These are phyloP conservation scores for Heliconius charithonia DNA, from an alignment of 2,888 invertebrate genomes.

Conservation along the genomic window DNA sequence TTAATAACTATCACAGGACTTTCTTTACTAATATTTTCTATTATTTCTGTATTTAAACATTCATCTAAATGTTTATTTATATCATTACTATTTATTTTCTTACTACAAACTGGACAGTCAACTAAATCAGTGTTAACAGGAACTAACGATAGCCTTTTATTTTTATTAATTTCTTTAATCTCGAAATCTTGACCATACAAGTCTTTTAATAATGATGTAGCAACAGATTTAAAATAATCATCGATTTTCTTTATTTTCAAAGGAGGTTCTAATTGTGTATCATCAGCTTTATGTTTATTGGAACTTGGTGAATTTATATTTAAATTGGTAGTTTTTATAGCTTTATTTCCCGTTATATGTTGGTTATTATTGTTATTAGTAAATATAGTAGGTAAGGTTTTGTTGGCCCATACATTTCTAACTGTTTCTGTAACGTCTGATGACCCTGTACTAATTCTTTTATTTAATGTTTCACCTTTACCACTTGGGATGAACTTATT, in stretches of 20 bases:
- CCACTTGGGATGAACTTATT: slow-evolving; percentile 51
- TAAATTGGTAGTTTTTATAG: slow-evolving; percentile 25
- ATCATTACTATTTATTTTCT: slow-evolving; percentile 57
- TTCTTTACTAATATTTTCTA: slow-evolving; percentile 58
- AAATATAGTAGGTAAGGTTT: slow-evolving; percentile 46
- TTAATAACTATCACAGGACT: slow-evolving; percentile 37
- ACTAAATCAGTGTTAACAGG: slow-evolving; percentile 54
- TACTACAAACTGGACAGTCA: slow-evolving; percentile 80
- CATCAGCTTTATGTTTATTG: slow-evolving; percentile 58
- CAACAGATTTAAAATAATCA: slow-evolving; percentile 67
- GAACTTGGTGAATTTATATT: slow-evolving; percentile 43
- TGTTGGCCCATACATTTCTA: slow-evolving; percentile 59
- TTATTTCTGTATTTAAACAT: slow-evolving; percentile 72
- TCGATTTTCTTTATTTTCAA: slow-evolving; percentile 72
- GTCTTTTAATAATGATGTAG: slow-evolving; percentile 67
- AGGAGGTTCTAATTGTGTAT: slow-evolving; percentile 55
- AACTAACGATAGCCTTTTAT: slow-evolving; percentile 59
- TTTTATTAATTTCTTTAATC: slow-evolving; percentile 55
- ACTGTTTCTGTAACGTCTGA: slow-evolving; percentile 53
- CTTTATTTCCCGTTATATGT: slow-evolving; percentile 24
- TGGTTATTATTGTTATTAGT: slow-evolving; percentile 15
- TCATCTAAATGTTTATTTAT: slow-evolving; percentile 78
- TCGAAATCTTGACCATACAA: slow-evolving; percentile 72
- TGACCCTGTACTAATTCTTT: slow-evolving; percentile 46
- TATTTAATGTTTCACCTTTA: slow-evolving; percentile 52